A percentile compares a stretch with the other conserved stretches of the same genome.
Conservation (phyloP, 2,888 invertebrate genomes). For the Lymantria monacha region DNA sequence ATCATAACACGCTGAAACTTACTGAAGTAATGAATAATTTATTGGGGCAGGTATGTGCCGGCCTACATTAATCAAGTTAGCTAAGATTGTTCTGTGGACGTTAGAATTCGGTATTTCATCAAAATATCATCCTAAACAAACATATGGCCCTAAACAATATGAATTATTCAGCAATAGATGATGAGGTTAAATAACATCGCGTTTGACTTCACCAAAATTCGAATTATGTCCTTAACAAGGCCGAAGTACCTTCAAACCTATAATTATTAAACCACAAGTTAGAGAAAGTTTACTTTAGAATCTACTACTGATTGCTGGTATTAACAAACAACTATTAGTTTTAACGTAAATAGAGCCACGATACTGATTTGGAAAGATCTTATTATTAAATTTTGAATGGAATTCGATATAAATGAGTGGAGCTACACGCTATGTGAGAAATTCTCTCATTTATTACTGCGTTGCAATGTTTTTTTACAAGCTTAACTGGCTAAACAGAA, state of each 20-base stretch:
- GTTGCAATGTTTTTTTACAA: too few relatives aligned
- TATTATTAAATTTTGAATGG: too few relatives aligned
- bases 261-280: slow-evolving; percentile 32
- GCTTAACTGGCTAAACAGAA: too few relatives aligned
- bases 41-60: slow-evolving; percentile 30
- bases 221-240: slow-evolving; percentile 26
- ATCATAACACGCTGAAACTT: neutral
- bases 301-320: slow-evolving; percentile 20
- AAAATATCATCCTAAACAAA: slow-evolving; percentile 71
- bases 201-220: slow-evolving; percentile 32
- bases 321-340: slow-evolving; percentile 10
- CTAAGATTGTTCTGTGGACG: slow-evolving; percentile 42
- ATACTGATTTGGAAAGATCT: too few relatives aligned
- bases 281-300: slow-evolving; percentile 17
- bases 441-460: too few relatives aligned
- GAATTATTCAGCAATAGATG: slow-evolving; percentile 60
- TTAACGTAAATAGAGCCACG: too few relatives aligned
- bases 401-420: too few relatives aligned
- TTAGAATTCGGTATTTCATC: slow-evolving; percentile 47
- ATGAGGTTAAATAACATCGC: slow-evolving; percentile 45
- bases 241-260: slow-evolving; percentile 23
- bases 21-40: slow-evolving; percentile 34
- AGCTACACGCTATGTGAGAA: too few relatives aligned
- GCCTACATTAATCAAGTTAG: slow-evolving; percentile 55
- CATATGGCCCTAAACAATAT: slow-evolving; percentile 56